These are phyloP conservation scores for Siniperca scherzeri DNA, from an alignment of 2,797 vertebrate species.

Conservation along the genomic window DNA sequence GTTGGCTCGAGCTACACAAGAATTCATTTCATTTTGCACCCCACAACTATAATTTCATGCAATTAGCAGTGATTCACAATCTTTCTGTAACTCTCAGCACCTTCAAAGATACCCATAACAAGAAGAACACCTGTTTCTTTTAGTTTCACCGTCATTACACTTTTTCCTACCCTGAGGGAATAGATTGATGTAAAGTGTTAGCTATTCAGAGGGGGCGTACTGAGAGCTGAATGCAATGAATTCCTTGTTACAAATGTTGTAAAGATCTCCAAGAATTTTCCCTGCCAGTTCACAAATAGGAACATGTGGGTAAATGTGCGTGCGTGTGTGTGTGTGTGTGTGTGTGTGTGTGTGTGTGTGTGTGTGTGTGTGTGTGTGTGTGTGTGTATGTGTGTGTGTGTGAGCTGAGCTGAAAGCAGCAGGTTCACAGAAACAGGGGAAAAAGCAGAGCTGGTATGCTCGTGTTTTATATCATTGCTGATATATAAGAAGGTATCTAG, in stretches of 20 bases:
- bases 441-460: constrained; percentile 35
- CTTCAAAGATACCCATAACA: constrained; percentile 61
- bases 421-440: constrained; percentile 27
- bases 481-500: constrained; percentile 24
- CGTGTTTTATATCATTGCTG: constrained; percentile 47
- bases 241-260: constrained; percentile 73
- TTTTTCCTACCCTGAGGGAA: constrained; percentile 72
- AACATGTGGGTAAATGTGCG: constrained; percentile 30
- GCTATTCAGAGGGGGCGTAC: constrained; percentile 67
- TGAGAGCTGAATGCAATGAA: constrained; percentile 73
- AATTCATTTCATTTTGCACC: constrained; percentile 61
- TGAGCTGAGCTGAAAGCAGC: constrained; percentile 28
- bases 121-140: constrained; percentile 83
- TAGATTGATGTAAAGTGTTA: constrained; percentile 74
- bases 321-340: neutral
- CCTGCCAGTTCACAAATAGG: constrained; percentile 37
- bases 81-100: constrained; percentile 64
- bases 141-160: constrained; percentile 71
- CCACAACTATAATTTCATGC: constrained; percentile 73
- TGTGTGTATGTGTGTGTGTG: neutral
- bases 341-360: neutral
- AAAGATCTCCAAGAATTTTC: constrained; percentile 67
- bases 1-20: constrained; percentile 25
- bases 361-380: neutral
- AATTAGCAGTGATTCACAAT: constrained; percentile 78